Percentiles rank a stretch among this genome's conserved stretches.
Conservation (phyloP, 2,797 vertebrate species). For the Phoxinus dragarum region DNA sequence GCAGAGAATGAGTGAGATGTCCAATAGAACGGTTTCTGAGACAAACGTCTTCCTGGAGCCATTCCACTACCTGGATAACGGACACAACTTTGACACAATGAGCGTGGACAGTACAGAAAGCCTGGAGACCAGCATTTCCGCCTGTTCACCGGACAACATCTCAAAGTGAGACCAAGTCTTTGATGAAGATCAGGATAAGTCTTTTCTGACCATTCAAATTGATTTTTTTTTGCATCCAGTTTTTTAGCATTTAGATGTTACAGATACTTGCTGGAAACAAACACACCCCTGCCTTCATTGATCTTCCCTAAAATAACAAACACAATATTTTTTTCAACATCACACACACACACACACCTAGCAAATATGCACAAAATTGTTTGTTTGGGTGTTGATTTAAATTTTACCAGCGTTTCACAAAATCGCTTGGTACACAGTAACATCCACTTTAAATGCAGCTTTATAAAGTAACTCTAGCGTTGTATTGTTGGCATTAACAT, state of each 20-base stretch:
- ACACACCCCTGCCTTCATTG: not conserved
- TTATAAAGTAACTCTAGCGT: not conserved
- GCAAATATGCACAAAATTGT: not conserved
- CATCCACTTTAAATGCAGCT: not conserved
- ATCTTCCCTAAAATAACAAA: not conserved
- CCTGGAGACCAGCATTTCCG: constrained; percentile 95
- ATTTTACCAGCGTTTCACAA: not conserved
- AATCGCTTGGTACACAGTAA: not conserved
- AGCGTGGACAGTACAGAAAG: constrained; percentile 96
- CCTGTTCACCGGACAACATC: constrained; percentile 95
- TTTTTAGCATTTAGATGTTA: not conserved
- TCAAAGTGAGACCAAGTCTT: constrained; percentile 81
- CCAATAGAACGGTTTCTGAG: constrained; percentile 86
- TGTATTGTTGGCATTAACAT: not conserved
- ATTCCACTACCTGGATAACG: constrained; percentile 85
- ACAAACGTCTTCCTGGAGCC: constrained; percentile 88
- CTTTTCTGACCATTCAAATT: not conserved
- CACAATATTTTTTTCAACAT: not conserved
- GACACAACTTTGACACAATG: constrained; percentile 86
- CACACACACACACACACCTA: not conserved
- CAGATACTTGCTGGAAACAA: not conserved
- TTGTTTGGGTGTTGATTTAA: not conserved
- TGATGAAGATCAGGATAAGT: constrained; percentile 26
- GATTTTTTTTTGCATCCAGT: not conserved
- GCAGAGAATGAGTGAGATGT: constrained; percentile 86